Conservation (phyloP, 2,113 vertebrate species). For the Shinisaurus crocodilurus region DNA sequence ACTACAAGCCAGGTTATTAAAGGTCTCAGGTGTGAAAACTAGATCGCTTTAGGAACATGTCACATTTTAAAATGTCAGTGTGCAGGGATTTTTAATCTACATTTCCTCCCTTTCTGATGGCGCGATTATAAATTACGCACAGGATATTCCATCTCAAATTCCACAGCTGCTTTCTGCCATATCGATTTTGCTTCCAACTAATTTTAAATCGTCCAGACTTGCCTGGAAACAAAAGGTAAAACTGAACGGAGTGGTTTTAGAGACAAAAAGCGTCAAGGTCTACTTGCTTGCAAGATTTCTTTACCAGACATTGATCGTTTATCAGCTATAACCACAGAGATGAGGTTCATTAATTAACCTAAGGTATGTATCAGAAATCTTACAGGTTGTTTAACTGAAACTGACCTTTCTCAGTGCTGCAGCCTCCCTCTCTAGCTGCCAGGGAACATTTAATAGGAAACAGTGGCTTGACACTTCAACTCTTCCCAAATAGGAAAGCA, state of each 20-base stretch:
- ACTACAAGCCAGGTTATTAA: neutral
- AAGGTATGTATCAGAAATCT: conserved; percentile 22
- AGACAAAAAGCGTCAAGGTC: conserved; percentile 23
- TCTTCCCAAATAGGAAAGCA: conserved; percentile 38
- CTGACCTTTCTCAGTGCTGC: conserved; percentile 2
- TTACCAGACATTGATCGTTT: conserved; percentile 30
- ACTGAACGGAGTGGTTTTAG: conserved; percentile 1
- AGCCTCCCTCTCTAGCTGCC: conserved; percentile 39
- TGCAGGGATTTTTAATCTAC: no score
- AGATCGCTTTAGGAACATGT: conserved; percentile 3
- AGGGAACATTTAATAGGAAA: conserved; percentile 38
- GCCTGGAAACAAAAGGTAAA: conserved; percentile 1
- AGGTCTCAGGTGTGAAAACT: neutral
- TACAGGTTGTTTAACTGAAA: conserved; percentile 53
- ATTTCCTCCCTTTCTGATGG: conserved; percentile 20
- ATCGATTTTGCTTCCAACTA: conserved; percentile 2
- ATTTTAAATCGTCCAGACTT: conserved; percentile 1
- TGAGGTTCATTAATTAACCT: conserved; percentile 32
- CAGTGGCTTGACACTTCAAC: conserved; percentile 34
- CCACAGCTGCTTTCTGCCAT: neutral
- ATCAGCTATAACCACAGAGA: conserved; percentile 21
- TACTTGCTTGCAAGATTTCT: conserved; percentile 24
- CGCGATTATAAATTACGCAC: neutral
- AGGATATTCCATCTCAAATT: conserved; percentile 18
- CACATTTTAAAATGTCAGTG: neutral